These are phyloP conservation scores for Oxyteleia sp. DNA, from an alignment of 2,888 invertebrate species.

Conservation along the genomic window DNA sequence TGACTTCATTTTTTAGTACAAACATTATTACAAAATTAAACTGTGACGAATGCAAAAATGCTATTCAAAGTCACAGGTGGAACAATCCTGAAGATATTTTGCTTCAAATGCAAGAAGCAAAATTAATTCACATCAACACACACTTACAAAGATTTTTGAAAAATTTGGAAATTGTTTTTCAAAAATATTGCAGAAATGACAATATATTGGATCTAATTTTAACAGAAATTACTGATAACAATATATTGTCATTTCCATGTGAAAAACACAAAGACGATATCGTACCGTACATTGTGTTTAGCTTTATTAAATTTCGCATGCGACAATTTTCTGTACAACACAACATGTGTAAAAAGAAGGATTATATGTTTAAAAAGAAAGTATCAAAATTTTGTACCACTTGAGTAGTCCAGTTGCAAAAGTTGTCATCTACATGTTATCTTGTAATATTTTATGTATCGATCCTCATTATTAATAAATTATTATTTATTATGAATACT, in stretches of 20 bases:
- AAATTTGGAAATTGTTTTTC: neutral
- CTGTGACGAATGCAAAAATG: slow-evolving; percentile 5
- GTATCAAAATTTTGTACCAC: neutral
- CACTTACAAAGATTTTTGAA: neutral
- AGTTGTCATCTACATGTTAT: too few relatives aligned
- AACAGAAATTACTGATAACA: neutral
- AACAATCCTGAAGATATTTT: slow-evolving; percentile 10
- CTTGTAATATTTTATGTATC: too few relatives aligned
- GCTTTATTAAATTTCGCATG: neutral
- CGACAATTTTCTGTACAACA: neutral
- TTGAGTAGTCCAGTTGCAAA: too few relatives aligned
- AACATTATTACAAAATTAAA: neutral
- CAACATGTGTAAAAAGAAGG: neutral
- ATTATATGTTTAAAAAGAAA: neutral
- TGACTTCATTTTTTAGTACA: slow-evolving; percentile 11
- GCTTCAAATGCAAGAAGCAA: neutral
- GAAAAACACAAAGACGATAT: neutral
- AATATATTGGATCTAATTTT: neutral
- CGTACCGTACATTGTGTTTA: neutral
- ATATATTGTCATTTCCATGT: neutral
- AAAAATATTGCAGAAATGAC: neutral
- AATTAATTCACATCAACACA: neutral
- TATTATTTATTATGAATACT: neutral
- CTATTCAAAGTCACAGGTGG: slow-evolving; percentile 2
- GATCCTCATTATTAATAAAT: too few relatives aligned